These are phyloP conservation scores for Philotrypesis tridentata DNA, from an alignment of 1,140 invertebrate species.

Conservation along the genomic window DNA sequence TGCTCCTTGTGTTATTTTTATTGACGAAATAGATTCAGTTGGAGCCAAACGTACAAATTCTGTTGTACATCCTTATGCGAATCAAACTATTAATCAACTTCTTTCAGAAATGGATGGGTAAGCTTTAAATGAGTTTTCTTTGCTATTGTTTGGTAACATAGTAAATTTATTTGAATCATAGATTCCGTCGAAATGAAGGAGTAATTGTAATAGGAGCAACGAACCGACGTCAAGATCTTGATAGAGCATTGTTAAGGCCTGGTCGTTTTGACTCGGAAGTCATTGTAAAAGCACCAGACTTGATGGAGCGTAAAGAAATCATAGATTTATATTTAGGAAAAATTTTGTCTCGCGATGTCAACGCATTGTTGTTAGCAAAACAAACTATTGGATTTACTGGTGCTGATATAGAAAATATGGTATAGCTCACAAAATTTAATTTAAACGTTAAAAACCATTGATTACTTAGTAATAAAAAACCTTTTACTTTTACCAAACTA, in stretches of 20 bases:
- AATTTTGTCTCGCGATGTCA: conserved; percentile 84
- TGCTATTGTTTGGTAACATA: not conserved
- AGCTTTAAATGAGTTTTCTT: conserved; percentile 36
- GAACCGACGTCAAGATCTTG: conserved; percentile 95
- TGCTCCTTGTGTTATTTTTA: conserved; percentile 99
- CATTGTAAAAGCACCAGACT: conserved; percentile 91
- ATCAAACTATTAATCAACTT: conserved; percentile 99
- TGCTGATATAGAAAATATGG: conserved; percentile 97
- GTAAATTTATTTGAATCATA: conserved; percentile 52
- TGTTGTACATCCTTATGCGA: conserved; percentile 97
- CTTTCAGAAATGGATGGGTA: conserved; percentile 98
- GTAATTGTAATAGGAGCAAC: conserved; percentile 99
- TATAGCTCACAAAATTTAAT: conserved; percentile 57
- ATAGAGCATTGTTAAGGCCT: conserved; percentile 94
- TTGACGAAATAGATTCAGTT: conserved; percentile 99
- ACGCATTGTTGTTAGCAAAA: conserved; percentile 89
- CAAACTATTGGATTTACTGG: conserved; percentile 97
- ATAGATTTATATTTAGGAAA: conserved; percentile 89
- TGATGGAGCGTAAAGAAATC: conserved; percentile 93
- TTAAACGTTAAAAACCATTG: not conserved
- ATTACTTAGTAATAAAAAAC: not conserved
- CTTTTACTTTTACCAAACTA: not conserved
- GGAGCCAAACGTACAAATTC: conserved; percentile 97
- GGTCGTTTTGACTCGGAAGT: conserved; percentile 97
- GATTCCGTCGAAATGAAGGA: conserved; percentile 96